phyloP scores from a whole-genome alignment of 2,113 vertebrate genomes.

The Puffinus mauretanicus region DNA sequence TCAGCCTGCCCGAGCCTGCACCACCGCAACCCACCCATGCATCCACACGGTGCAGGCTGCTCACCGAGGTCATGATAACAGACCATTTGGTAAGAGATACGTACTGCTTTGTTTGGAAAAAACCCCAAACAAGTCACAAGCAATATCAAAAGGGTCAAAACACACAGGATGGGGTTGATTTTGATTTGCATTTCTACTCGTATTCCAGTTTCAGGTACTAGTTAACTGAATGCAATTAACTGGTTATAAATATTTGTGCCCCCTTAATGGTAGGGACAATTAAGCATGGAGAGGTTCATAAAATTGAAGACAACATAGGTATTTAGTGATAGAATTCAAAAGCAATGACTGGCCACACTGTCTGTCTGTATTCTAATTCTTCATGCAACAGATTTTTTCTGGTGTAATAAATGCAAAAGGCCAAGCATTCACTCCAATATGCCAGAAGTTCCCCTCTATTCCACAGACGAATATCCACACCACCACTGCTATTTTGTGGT shows the following conservation, averaged over 20 bases:
- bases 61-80: background rate
- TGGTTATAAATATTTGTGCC: background rate
- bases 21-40: too few relatives aligned
- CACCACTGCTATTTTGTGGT: background rate
- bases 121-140: background rate
- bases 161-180: background rate
- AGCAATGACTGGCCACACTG: background rate
- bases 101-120: rapidly evolving
- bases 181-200: background rate
- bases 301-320: background rate
- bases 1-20: background rate
- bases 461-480: background rate
- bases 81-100: rapidly evolving
- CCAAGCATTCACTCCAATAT: rapidly evolving
- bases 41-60: rapidly evolving
- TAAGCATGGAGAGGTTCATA: too few relatives aligned
- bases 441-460: background rate
- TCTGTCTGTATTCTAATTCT: background rate
- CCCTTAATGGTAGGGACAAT: too few relatives aligned
- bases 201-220: background rate
- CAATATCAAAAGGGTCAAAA: background rate
- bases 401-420: background rate
- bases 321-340: background rate
- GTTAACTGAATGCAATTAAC: background rate
- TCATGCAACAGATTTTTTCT: background rate